Evolutionary conservation across 2,888 invertebrate genomes (phyloP), one percentile per base, ranked within the genome.

Genomic region (Callinectes sapidus): DNA sequence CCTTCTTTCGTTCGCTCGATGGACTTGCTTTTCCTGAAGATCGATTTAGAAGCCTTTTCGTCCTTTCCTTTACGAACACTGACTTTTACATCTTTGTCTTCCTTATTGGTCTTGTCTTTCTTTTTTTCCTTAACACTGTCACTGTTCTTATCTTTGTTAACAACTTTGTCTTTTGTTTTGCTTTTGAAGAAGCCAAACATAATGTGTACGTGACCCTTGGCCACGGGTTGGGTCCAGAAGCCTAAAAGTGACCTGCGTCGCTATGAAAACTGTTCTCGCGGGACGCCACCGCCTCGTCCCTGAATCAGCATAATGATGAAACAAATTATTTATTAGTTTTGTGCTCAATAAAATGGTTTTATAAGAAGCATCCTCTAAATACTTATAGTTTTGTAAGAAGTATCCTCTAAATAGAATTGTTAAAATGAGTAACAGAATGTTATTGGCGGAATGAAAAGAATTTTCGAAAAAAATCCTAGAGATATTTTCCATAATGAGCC

Each of bases 131-230:
- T 92, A 42, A 87, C 18, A n/a, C 35, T 32, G 32, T 89, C 90
- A 81, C 81, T 85, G 23, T 39, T 61, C 61, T 91, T 88, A 13
- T 92, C 92, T 54, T 92, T 92, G 28, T 54, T 61, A 23, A 48
- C 89, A 32, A 42, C 85, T 91, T 91, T 92, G 88, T 92, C 90
- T 42, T 92, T 92, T 32, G 42, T 55, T 90, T 92, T 92, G 55
- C 35, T 92, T 77, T 92, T 92, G 35, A 92, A 92, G 89, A 92
- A 92, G 35, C 92, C 92, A 55, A 92, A 92, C 92, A 92, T 92
- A 90, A 55, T 90, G 90, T 90, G 87, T 35, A 87, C 28, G 81
- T 81, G 81, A 35, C 81, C 81, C 81, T 35, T 28, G 54, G 54
- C 87, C 28, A 28, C 28, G 13, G 28, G 16, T 13, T 10, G 23